phyloP scores from a whole-genome alignment of 1,140 invertebrate species.

The Delia radicum region DNA sequence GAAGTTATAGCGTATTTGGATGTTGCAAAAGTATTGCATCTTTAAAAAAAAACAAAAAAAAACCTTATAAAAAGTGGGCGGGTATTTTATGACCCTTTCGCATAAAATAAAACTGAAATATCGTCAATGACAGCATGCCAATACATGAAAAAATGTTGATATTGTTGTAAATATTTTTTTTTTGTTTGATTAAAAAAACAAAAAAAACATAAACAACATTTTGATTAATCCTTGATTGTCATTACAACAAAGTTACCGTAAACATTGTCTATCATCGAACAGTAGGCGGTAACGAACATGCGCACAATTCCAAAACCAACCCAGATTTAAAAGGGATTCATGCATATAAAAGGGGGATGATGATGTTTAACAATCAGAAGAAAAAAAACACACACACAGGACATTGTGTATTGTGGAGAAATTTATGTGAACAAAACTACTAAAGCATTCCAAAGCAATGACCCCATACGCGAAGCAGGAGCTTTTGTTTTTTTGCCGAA shows the following conservation, averaged over 20 bases:
- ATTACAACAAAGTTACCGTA: neutral
- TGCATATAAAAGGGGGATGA: neutral
- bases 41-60: too few species aligned
- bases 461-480: neutral
- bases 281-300: slow-evolving; percentile 3
- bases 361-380: neutral
- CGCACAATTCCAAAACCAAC: neutral
- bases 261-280: neutral
- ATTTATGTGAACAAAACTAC: neutral
- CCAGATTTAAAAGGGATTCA: neutral
- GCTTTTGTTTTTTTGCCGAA: neutral
- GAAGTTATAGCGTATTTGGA: too few species aligned
- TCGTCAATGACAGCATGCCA: neutral
- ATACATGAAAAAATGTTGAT: neutral
- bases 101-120: neutral
- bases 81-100: neutral
- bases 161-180: too few species aligned
- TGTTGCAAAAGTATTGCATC: too few species aligned
- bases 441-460: slow-evolving; percentile 11
- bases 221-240: neutral
- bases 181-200: neutral
- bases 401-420: slow-evolving; percentile 3
- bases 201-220: neutral
- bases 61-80: neutral
- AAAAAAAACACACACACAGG: neutral